A percentile compares a stretch with the other conserved stretches of the same genome.
Conservation (phyloP, 2,888 invertebrate species). For the Dolichomitus sp. region DNA sequence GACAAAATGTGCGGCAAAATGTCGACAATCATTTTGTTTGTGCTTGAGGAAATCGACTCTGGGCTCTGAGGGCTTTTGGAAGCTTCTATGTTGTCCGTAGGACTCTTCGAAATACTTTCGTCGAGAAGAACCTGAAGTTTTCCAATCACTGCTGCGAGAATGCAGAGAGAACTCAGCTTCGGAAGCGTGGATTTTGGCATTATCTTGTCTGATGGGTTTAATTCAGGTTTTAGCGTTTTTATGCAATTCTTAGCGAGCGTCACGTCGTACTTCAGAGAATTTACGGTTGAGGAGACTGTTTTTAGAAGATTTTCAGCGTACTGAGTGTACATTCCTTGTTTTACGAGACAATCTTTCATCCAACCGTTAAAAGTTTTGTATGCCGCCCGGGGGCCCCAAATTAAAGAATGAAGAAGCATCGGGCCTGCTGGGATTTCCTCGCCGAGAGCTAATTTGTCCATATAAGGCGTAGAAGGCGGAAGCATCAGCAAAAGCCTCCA, state of each 20-base stretch:
- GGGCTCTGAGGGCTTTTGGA: conserved; percentile 76
- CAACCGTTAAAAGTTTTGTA: conserved; percentile 95
- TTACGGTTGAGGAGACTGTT: conserved; percentile 91
- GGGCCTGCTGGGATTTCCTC: conserved; percentile 90
- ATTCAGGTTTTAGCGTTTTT: conserved; percentile 87
- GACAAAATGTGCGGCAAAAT: conserved; percentile 90
- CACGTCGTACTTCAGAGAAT: conserved; percentile 89
- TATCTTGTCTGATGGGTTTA: conserved; percentile 81
- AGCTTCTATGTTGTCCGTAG: conserved; percentile 81
- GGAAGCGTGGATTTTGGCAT: conserved; percentile 87
- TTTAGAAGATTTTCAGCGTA: conserved; percentile 91
- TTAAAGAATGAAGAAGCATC: conserved; percentile 92
- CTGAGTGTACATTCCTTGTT: conserved; percentile 96
- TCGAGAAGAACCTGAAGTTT: conserved; percentile 90
- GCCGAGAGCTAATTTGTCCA: conserved; percentile 92
- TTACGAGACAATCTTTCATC: conserved; percentile 96
- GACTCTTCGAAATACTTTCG: conserved; percentile 84
- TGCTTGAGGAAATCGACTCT: conserved; percentile 75
- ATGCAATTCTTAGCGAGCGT: conserved; percentile 89
- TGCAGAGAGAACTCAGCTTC: conserved; percentile 91
- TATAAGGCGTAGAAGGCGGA: conserved; percentile 96
- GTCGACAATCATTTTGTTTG: conserved; percentile 87
- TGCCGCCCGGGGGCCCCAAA: conserved; percentile 96
- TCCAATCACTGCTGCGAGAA: conserved; percentile 92
- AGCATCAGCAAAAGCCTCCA: conserved; percentile 95